Evolutionary conservation across 2,797 vertebrate species (phyloP), one percentile per base, ranked within the genome.

Genomic region (Ateles fusciceps): DNA sequence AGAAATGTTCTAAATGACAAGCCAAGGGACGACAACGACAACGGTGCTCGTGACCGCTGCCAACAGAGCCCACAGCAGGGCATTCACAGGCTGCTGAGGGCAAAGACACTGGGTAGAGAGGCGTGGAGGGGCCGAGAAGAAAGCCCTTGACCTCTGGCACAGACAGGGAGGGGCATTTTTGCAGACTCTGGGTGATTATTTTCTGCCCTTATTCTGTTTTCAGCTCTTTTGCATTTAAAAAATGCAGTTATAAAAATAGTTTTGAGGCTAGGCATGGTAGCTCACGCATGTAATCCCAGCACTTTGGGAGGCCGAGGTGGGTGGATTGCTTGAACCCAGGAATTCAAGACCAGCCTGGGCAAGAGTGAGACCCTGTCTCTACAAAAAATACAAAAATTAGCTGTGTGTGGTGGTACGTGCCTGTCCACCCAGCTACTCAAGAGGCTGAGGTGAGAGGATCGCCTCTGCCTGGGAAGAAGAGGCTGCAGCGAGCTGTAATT

Each of bases 101-200:
- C 17, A 9, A 42, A 39, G 83, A 48, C 10, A 17, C 9, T 1
- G 10, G 22, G 48, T 7, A 33, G 44, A 72, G 30, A 2, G 4
- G 24, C 2, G 24, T 1, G 24, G 26, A 19, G 44, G 71, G 19
- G 8, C 26, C 21, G 0, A 0, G 1, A 33, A 59, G 1, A 28
- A 57, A 30, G 39, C n/a, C 10, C 22, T n/a, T 10, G 33, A 8
- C 22, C 19, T 13, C 44, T 0, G 30, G 52, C 30, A 13, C 68
- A 1, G 33, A 61, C 52, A 6, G 1, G 13, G 28, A 42, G 50
- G 15, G 15, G 2, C 44, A 26, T 17, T 28, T 4, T 15, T 11
- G 39, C 46, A 21, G 42, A 36, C 33, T 85, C 61, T 6, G n/a
- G 30, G 52, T 4, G 11, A 50, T 22, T 42, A 5, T 12, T 30